Evolutionary conservation across 2,888 invertebrate genomes (phyloP).

Genomic region (Hirtodrosophila confusa): DNA sequence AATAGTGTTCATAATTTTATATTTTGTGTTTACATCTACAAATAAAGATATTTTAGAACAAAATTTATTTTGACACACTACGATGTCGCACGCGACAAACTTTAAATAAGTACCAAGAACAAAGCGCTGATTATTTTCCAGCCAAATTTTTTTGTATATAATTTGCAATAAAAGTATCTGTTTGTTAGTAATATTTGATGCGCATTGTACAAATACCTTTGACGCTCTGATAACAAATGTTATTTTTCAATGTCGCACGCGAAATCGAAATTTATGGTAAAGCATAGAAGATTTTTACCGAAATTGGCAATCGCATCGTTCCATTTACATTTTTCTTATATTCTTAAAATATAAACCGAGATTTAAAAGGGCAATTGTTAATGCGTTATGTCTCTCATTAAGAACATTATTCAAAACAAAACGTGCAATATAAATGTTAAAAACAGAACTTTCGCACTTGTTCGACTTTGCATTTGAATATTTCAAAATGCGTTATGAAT

Average conservation of each 20-base stretch:
- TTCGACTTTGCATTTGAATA: constrained; percentile 13
- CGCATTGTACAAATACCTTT: neutral
- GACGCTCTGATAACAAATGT: neutral
- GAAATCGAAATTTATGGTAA: constrained; percentile 2
- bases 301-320: constrained; percentile 4
- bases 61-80: too few species aligned
- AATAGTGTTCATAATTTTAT: too few species aligned
- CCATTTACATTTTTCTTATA: constrained; percentile 1
- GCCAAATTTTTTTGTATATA: too few species aligned
- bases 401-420: constrained; percentile 4
- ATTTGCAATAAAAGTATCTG: neutral
- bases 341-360: constrained; percentile 1
- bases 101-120: neutral
- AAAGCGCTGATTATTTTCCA: too few species aligned
- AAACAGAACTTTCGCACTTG: constrained; percentile 6
- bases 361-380: constrained; percentile 5
- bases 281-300: constrained; percentile 4
- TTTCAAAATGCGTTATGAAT: constrained; percentile 3
- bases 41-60: too few species aligned
- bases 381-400: constrained; percentile 3
- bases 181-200: constrained; percentile 9
- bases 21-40: neutral
- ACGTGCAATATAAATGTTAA: constrained; percentile 2
- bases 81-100: constrained; percentile 12
- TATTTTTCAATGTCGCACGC: constrained; percentile 16